Evolutionary conservation across 1,140 invertebrate genomes (phyloP).

Genomic region (Drosophila quadrilineata): DNA sequence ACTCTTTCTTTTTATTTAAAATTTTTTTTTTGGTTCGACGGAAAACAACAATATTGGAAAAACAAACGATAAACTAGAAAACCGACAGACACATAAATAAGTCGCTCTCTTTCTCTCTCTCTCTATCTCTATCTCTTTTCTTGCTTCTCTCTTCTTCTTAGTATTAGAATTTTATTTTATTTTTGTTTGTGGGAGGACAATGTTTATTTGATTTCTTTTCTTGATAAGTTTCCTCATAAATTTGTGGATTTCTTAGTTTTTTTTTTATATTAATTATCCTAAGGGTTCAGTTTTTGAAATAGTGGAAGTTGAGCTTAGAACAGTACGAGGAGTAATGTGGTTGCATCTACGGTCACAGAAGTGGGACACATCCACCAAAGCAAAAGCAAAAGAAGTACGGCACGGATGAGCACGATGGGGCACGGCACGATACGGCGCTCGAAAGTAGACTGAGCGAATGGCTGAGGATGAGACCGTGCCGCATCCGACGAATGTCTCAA

Average conservation of each 20-base stretch:
- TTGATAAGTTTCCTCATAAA: conserved; percentile 14
- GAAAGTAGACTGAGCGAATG: conserved; percentile 56
- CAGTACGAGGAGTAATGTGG: too few relatives aligned
- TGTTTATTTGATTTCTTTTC: conserved; percentile 28
- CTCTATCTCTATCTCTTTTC: not conserved
- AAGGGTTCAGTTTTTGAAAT: too few relatives aligned
- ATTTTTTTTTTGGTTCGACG: too few relatives aligned
- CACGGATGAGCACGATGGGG: too few relatives aligned
- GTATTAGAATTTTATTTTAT: too few relatives aligned
- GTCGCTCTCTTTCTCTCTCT: not conserved
- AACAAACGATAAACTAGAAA: conserved; percentile 21
- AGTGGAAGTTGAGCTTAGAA: too few relatives aligned
- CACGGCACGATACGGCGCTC: conserved; percentile 66
- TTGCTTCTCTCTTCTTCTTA: not conserved
- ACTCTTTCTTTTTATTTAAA: conserved; percentile 3
- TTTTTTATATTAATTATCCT: too few relatives aligned
- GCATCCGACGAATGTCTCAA: too few relatives aligned
- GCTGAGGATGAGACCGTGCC: conserved; percentile 10
- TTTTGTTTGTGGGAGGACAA: not conserved
- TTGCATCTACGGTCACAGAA: too few relatives aligned
- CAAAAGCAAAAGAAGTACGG: too few relatives aligned
- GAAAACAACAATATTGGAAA: conserved; percentile 18
- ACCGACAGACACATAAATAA: conserved; percentile 6
- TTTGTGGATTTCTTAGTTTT: not conserved
- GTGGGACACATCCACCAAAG: too few relatives aligned